Evolutionary conservation across 2,888 invertebrate species (phyloP).

Genomic region (Lasiommata megera): DNA sequence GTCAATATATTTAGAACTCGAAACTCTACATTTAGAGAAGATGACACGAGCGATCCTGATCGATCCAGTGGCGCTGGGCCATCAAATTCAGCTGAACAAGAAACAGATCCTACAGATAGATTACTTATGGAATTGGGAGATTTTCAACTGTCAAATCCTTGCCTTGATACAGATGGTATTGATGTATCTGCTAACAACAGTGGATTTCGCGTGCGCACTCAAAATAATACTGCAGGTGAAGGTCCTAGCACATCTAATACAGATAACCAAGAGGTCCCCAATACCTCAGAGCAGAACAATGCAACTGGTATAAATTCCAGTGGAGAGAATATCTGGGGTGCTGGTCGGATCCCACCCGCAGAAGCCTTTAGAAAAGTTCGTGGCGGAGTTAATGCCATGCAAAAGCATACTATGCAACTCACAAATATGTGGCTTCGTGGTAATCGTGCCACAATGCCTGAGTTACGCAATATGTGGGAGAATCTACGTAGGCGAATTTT

Average conservation of each 20-base stretch:
- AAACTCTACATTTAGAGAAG: conserved; percentile 60
- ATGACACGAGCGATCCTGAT: conserved; percentile 41
- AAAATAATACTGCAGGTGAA: conserved; percentile 40
- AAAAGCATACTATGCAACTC: conserved; percentile 60
- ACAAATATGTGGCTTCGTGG: conserved; percentile 69
- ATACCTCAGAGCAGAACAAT: conserved; percentile 33
- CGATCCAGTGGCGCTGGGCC: conserved; percentile 26
- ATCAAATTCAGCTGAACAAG: conserved; percentile 29
- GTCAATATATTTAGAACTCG: conserved; percentile 68
- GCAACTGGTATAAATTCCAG: conserved; percentile 43
- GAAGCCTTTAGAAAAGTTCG: conserved; percentile 68
- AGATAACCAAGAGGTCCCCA: conserved; percentile 34
- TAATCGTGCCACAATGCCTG: conserved; percentile 71
- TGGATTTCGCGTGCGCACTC: conserved; percentile 62
- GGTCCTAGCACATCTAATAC: conserved; percentile 35
- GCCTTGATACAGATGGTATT: conserved; percentile 43
- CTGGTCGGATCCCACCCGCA: conserved; percentile 53
- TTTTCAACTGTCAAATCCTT: conserved; percentile 34
- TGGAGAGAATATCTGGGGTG: conserved; percentile 55
- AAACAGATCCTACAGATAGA: conserved; percentile 47
- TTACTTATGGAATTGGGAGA: conserved; percentile 56
- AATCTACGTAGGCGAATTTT: conserved; percentile 83
- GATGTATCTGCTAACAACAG: conserved; percentile 52
- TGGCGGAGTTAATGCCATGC: conserved; percentile 59
- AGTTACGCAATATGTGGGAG: conserved; percentile 84